Conservation (phyloP, 2,888 invertebrate species). For the Heliconius ismenius region DNA sequence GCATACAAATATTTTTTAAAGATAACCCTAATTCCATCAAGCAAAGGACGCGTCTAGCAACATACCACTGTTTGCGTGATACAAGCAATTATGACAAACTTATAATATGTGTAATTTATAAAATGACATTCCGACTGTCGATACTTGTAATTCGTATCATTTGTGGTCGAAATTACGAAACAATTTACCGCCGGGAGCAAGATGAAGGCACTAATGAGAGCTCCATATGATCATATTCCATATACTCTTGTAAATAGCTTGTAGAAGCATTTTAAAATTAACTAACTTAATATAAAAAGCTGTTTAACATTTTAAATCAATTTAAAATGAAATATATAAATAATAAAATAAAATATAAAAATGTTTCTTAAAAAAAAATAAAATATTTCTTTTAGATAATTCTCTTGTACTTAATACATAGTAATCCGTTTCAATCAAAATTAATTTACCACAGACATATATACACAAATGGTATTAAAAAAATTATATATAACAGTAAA, state of each 20-base stretch:
- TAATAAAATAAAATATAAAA: not conserved
- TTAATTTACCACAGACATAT: not conserved
- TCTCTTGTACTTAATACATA: too few relatives aligned
- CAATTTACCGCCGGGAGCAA: slow-evolving; percentile 48
- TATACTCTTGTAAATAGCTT: not conserved
- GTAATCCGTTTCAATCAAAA: too few relatives aligned
- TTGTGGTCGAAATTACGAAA: slow-evolving; percentile 51
- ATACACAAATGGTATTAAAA: not conserved
- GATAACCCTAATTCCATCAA: not conserved
- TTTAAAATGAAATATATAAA: too few relatives aligned
- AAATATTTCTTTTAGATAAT: not conserved
- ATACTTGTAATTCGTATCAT: slow-evolving; percentile 51
- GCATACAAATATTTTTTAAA: not conserved
- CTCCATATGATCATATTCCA: slow-evolving; percentile 5
- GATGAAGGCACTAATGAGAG: slow-evolving; percentile 29
- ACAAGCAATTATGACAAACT: slow-evolving; percentile 49
- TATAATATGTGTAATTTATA: slow-evolving; percentile 51
- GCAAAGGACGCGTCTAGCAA: slow-evolving; percentile 39
- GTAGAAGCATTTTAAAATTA: not conserved
- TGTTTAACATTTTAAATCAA: too few relatives aligned
- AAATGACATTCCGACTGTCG: slow-evolving; percentile 53
- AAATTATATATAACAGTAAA: not conserved
- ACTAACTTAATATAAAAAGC: not conserved
- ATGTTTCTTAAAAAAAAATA: not conserved
- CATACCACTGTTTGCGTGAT: slow-evolving; percentile 51